These are phyloP conservation scores for Lissonota sp. DNA, from an alignment of 2,888 invertebrate genomes.

Conservation along the genomic window DNA sequence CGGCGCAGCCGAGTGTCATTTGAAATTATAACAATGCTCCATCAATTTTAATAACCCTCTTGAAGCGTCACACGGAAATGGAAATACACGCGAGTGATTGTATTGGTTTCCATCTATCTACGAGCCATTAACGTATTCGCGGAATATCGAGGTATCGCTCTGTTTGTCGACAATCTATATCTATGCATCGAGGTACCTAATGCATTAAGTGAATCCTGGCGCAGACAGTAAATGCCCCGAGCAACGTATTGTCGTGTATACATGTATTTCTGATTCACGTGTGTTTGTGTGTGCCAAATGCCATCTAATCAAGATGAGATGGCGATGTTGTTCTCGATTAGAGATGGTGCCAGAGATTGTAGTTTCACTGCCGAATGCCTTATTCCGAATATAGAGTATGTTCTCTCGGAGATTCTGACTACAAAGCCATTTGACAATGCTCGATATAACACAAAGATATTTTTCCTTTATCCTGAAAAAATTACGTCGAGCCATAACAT, in stretches of 20 bases:
- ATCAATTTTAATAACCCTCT: background rate
- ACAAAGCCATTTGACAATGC: too few relatives aligned
- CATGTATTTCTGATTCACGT: constrained; percentile 1
- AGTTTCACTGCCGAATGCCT: constrained; percentile 18
- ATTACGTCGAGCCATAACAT: too few relatives aligned
- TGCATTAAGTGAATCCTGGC: constrained; percentile 40
- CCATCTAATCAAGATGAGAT: constrained; percentile 46
- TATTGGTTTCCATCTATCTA: constrained; percentile 30
- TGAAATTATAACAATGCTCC: background rate
- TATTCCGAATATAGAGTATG: too few relatives aligned
- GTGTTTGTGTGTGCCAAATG: constrained; percentile 32
- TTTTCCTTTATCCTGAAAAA: too few relatives aligned
- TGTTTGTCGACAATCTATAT: constrained; percentile 10
- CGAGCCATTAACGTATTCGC: constrained; percentile 42
- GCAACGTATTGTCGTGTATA: constrained; percentile 33
- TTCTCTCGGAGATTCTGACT: too few relatives aligned
- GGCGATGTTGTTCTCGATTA: constrained; percentile 54
- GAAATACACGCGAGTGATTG: background rate
- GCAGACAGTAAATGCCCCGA: constrained; percentile 46
- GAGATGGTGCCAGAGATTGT: constrained; percentile 50
- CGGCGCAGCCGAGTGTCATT: too few relatives aligned
- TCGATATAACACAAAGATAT: too few relatives aligned
- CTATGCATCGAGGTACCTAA: constrained; percentile 8
- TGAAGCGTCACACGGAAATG: background rate
- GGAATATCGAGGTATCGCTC: constrained; percentile 6